A percentile compares a stretch with the other conserved stretches of the same genome.
These are phyloP conservation scores for Colinus virginianus DNA, from an alignment of 2,113 vertebrate species.

Conservation along the genomic window DNA sequence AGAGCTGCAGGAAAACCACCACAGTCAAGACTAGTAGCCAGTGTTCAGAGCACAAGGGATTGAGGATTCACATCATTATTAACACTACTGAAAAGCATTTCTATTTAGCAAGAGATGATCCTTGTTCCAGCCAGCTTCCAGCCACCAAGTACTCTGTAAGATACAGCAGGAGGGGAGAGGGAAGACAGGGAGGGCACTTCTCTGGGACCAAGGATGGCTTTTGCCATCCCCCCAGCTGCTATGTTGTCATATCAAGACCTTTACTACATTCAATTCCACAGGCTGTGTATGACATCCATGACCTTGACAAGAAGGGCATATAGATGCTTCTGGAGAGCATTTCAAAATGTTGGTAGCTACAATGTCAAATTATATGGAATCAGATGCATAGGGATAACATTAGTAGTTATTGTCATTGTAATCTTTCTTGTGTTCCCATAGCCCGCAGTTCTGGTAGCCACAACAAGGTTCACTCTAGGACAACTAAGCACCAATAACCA, in stretches of 20 bases:
- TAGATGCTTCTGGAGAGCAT: fast-evolving
- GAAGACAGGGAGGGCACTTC: background rate
- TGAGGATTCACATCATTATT: background rate
- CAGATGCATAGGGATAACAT: background rate
- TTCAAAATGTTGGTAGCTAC: background rate
- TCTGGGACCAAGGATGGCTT: background rate
- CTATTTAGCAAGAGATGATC: background rate
- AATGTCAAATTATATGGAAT: background rate
- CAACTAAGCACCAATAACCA: background rate
- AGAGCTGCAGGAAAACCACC: background rate
- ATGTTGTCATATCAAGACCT: background rate
- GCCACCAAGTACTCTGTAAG: background rate
- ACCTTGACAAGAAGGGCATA: background rate
- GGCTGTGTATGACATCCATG: background rate
- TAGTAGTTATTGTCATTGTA: fast-evolving
- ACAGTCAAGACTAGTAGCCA: background rate
- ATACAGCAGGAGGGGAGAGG: background rate
- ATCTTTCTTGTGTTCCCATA: background rate
- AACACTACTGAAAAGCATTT: background rate
- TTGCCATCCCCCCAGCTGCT: background rate
- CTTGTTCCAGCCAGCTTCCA: background rate
- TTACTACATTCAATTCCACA: background rate
- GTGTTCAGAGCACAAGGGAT: background rate
- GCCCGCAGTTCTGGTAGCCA: background rate
- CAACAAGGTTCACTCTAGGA: background rate